Evolutionary conservation across 2,888 invertebrate species (phyloP).

Genomic region (Bellardia pandia): DNA sequence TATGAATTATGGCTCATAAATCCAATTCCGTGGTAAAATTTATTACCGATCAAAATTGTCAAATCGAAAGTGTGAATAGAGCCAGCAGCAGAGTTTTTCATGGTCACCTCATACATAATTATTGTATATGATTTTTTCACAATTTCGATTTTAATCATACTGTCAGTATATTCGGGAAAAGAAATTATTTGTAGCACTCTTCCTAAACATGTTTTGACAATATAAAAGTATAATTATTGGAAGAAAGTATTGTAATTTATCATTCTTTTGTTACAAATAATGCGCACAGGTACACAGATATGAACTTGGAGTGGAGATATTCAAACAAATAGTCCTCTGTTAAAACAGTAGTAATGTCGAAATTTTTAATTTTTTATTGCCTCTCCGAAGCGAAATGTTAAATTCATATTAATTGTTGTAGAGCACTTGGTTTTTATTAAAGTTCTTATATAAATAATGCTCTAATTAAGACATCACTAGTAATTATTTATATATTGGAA

Average conservation of each 20-base stretch:
- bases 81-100: background rate
- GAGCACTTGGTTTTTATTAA: no score
- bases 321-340: no score
- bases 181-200: slow-evolving; percentile 16
- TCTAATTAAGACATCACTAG: no score
- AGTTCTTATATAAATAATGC: no score
- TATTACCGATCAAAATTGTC: slow-evolving; percentile 69
- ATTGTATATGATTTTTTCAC: slow-evolving; percentile 28
- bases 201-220: background rate
- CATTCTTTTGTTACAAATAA: no score
- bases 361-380: no score
- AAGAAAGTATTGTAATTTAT: slow-evolving; percentile 3
- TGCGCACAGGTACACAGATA: no score
- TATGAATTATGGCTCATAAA: slow-evolving; percentile 75
- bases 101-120: slow-evolving; percentile 24
- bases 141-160: slow-evolving; percentile 47
- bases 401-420: no score
- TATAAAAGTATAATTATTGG: background rate
- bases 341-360: no score
- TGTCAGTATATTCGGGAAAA: background rate
- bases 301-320: no score
- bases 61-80: slow-evolving; percentile 42
- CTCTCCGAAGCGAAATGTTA: no score
- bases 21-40: slow-evolving; percentile 75
- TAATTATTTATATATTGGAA: no score